Conservation (phyloP, 1,140 invertebrate species). For the Vanessa atalanta region DNA sequence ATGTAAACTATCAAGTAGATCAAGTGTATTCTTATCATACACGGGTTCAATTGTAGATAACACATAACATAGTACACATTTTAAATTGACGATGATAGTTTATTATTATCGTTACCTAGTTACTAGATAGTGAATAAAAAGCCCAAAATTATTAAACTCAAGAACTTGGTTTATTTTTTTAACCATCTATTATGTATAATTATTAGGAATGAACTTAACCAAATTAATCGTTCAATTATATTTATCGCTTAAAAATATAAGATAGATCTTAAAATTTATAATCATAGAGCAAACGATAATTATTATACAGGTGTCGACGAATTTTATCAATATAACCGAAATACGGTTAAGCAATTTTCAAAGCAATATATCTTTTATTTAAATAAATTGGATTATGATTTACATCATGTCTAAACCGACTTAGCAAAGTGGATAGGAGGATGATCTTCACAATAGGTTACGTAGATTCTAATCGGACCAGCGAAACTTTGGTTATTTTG, state of each 20-base stretch:
- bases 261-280: neutral
- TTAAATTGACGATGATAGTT: neutral
- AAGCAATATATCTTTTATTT: too few relatives aligned
- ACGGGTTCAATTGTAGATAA: slow-evolving; percentile 5
- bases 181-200: neutral
- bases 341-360: neutral
- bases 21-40: slow-evolving; percentile 31
- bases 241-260: neutral
- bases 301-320: too few relatives aligned
- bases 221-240: neutral
- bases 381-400: too few relatives aligned
- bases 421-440: too few relatives aligned
- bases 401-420: too few relatives aligned
- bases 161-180: too few relatives aligned
- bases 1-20: slow-evolving; percentile 11
- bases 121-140: neutral
- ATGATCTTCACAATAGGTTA: too few relatives aligned
- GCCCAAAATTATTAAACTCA: too few relatives aligned
- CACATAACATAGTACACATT: slow-evolving; percentile 3
- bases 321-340: neutral
- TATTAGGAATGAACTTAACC: slow-evolving; percentile 1
- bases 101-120: neutral
- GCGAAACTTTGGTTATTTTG: too few relatives aligned
- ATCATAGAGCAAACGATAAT: too few relatives aligned
- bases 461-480: too few relatives aligned